Conservation (phyloP, 1,140 invertebrate genomes). For the Oppia nitens region DNA sequence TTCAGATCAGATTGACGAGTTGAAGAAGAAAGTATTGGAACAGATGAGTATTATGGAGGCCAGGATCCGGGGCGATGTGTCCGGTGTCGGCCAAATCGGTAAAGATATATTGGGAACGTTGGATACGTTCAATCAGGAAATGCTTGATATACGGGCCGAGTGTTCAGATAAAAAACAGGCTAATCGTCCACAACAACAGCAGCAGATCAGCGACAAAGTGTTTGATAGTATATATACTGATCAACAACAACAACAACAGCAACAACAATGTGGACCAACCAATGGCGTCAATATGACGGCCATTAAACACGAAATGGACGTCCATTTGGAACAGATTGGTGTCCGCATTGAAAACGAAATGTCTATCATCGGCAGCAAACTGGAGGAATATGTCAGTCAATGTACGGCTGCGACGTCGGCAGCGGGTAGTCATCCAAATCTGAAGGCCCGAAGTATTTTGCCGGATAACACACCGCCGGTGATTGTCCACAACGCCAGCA, state of each 20-base stretch:
- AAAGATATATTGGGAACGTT: neutral
- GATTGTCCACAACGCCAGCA: neutral
- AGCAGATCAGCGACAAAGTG: neutral
- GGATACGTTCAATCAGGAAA: neutral
- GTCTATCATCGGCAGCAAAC: neutral
- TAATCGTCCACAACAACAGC: neutral
- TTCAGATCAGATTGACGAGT: neutral
- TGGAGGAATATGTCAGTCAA: neutral
- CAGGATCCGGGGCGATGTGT: too few relatives aligned
- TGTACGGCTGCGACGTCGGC: too few relatives aligned
- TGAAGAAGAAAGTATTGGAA: neutral
- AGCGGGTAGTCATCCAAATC: too few relatives aligned
- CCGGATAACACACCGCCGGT: neutral
- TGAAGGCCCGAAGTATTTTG: neutral
- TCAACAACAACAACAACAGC: neutral
- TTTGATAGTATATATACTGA: neutral
- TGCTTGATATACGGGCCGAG: neutral
- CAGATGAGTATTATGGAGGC: neutral
- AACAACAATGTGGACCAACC: neutral
- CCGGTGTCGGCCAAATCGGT: neutral
- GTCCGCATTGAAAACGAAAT: neutral
- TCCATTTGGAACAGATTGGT: neutral
- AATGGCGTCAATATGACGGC: neutral
- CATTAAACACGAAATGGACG: neutral
- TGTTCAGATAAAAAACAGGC: too few relatives aligned